Evolutionary conservation across 2,113 vertebrate species (phyloP), one percentile per base, ranked within the genome.

Genomic region (Carlito syrichta): DNA sequence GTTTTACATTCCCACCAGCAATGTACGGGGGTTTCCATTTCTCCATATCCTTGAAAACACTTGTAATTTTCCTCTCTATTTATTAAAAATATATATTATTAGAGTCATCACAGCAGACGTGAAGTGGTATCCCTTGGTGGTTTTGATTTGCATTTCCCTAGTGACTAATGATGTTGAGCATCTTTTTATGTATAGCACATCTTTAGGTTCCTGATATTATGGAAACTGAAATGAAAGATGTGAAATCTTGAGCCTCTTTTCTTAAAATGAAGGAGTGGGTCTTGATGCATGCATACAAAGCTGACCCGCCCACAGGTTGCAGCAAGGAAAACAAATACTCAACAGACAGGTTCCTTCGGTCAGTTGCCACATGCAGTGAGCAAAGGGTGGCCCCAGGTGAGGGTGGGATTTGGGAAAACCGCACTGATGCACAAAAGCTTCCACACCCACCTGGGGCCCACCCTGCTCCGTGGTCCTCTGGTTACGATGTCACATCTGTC

Each of bases 101-200:
- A 73, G 30, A 89, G 77, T 48, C 38, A 58, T 76, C 38, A 62
- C 63, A 76, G 69, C 23, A 11, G 38, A 43, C 45, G 8, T 52
- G 40, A 78, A 82, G 50, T 77, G 30, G 32, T 32, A 63, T n/a
- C 93, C 82, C 66, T 30, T 4, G 78, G 84, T n/a, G 40, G 52
- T 81, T 93, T 87, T 94, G 66, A 88, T 32, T 68, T 93, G 32
- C 8, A 84, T 92, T 68, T 92, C 74, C 69, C 54, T 86, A 73
- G 48, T 52, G 32, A 92, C 56, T 78, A 50, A 79, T 8, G 50
- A 58, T 4, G 22, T 10, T 88, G 68, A 87, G 50, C 52, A 45
- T 71, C 69, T 71, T 84, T 77, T 82, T 19, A 85, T 11, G 32
- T 35, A 52, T 32, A 86, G 13, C 25, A 52, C 38, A 56, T 48